phyloP scores from a whole-genome alignment of 2,797 vertebrate genomes.

The Hafferia zeledoni region DNA sequence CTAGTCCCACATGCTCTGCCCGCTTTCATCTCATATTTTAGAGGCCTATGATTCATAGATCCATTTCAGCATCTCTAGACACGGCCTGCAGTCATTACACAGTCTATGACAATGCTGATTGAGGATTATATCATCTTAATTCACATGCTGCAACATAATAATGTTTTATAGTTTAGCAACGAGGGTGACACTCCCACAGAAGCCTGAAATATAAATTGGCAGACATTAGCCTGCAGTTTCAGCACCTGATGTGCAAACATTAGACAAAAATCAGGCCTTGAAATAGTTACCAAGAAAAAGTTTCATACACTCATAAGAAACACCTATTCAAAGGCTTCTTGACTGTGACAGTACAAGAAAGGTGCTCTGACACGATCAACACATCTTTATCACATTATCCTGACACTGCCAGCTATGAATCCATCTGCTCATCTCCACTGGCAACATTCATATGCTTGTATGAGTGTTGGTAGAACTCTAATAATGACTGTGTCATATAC shows the following conservation, averaged over 20 bases:
- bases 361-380: neutral
- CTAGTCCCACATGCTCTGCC: neutral
- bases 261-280: neutral
- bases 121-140: conserved; percentile 30
- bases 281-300: neutral
- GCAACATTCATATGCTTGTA: neutral
- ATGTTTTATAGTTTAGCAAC: conserved; percentile 41
- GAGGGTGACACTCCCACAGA: conserved; percentile 3
- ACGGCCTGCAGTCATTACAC: neutral
- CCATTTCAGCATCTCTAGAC: neutral
- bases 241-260: neutral
- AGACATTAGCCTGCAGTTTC: conserved; percentile 27
- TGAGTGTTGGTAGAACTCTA: neutral
- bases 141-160: conserved; percentile 27
- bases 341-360: neutral
- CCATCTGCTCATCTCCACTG: neutral
- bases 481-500: neutral
- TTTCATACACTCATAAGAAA: neutral
- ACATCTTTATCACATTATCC: neutral
- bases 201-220: conserved; percentile 47
- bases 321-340: neutral
- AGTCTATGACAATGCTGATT: neutral
- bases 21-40: neutral
- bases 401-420: neutral
- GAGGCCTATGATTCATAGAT: neutral